Percentiles rank a stretch among this genome's conserved stretches.
Conservation (phyloP, 2,113 vertebrate species). For the Phalacrocorax brasilianus region DNA sequence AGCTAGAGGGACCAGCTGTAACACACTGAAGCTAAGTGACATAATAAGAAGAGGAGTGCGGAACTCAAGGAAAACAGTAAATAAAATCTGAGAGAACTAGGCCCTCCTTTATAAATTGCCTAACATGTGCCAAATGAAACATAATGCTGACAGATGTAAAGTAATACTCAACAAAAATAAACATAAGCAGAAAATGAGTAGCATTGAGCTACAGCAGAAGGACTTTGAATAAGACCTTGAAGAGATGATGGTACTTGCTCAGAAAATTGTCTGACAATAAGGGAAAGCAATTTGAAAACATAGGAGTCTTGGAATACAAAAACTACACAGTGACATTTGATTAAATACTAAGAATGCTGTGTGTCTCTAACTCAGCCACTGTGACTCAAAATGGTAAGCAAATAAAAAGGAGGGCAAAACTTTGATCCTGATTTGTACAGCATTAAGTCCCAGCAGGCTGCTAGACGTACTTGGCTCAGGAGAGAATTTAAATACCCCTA, state of each 20-base stretch:
- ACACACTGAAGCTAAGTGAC: background rate
- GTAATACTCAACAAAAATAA: slow-evolving; percentile 19
- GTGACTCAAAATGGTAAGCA: background rate
- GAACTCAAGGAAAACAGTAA: slow-evolving; percentile 33
- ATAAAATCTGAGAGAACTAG: background rate
- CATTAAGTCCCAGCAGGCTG: background rate
- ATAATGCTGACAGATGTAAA: slow-evolving; percentile 36
- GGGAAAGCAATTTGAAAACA: background rate
- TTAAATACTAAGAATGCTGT: background rate
- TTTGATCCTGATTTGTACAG: background rate
- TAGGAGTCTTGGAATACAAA: background rate
- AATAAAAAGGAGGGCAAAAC: background rate
- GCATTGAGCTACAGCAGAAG: background rate
- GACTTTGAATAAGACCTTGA: slow-evolving; percentile 32
- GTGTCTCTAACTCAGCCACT: background rate
- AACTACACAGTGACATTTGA: background rate
- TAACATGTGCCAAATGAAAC: slow-evolving; percentile 32
- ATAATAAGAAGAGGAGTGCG: slow-evolving; percentile 12
- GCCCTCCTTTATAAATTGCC: slow-evolving; percentile 38
- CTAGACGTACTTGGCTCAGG: background rate
- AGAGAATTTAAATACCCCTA: background rate
- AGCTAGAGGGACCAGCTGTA: slow-evolving; percentile 14
- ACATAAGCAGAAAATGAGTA: background rate
- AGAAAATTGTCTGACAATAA: background rate
- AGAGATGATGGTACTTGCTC: background rate